phyloP scores from a whole-genome alignment of 2,113 vertebrate species.

The Ariopsis seemanni region DNA sequence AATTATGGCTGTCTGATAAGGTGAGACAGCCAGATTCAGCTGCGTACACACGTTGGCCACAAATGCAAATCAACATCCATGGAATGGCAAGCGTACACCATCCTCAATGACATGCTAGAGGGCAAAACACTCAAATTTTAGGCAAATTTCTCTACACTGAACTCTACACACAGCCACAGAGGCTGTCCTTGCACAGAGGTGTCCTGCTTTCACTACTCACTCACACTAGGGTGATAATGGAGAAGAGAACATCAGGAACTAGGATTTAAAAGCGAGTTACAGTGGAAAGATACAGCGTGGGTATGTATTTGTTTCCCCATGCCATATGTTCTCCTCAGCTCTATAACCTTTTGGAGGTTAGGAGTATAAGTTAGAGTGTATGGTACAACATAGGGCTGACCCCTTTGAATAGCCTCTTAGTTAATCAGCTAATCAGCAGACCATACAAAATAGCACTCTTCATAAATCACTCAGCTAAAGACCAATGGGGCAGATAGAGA shows the following conservation, averaged over 20 bases:
- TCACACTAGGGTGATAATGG: background rate
- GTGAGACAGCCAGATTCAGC: slow-evolving; percentile 16
- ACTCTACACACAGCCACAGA: background rate
- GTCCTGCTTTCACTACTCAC: slow-evolving; percentile 19
- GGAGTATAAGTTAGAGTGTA: background rate
- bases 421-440: slow-evolving; percentile 16
- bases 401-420: background rate
- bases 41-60: slow-evolving; percentile 10
- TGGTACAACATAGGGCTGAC: background rate
- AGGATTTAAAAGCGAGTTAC: background rate
- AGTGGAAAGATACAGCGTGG: background rate
- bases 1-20: slow-evolving; percentile 9
- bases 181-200: slow-evolving; percentile 3
- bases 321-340: too few relatives aligned
- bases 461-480: slow-evolving; percentile 13
- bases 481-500: background rate
- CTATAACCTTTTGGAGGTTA: background rate
- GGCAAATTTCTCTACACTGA: background rate
- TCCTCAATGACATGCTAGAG: slow-evolving; percentile 23
- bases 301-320: background rate
- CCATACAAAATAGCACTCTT: background rate
- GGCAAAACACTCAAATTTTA: slow-evolving; percentile 1
- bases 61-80: slow-evolving; percentile 47
- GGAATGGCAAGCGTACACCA: slow-evolving; percentile 8
- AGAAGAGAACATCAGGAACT: background rate